Evolutionary conservation across 2,113 vertebrate species (phyloP), one percentile per base, ranked within the genome.

Genomic region (Platichthys stellatus): DNA sequence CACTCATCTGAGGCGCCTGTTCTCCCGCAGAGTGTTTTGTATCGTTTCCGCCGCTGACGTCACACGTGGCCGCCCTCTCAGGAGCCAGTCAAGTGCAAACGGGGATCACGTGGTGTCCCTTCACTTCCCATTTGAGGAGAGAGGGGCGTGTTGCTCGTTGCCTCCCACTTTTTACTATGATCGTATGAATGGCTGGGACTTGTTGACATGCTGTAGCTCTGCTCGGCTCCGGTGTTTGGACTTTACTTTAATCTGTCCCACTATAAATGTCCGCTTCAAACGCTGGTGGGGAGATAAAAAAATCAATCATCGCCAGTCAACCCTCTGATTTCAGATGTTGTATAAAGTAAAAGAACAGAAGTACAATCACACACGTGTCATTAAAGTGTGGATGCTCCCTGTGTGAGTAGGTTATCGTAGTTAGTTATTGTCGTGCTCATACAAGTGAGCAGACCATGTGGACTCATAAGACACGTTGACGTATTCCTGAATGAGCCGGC

Each of bases 21-120:
- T 77, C 38, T 86, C 80, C 92, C 84, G 87, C 91, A 78, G 43
- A 90, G 78, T 86, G 86, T 90, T 94, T 94, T 93, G 93, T 94
- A 92, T 83, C 62, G 72, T 81, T 67, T 59, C 57, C 60, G 69
- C 6, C 10, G 78, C 70, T 88, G 88, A 94, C 94, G 94, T 95
- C 94, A 95, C 47, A 69, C 69, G 74, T 70, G 58, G 58, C 92
- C 93, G 69, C 94, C 93, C 89, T 86, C 83, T 71, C 65, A 63
- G 65, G 83, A 89, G 89, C 94, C 94, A 94, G 89, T 94, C 84
- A 89, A 67, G 88, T 72, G 61, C 23, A 82, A 74, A 80, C 67
- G 31, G 59, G 1, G 45, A 78, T 93, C 90, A 93, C 92, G 78
- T 94, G 93, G 66, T 81, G 15, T 69, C 51, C 54, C 31, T 78